Base-by-base conservation (phyloP, 2,888 invertebrate genomes). In the Trissolcus brochymenae region DNA sequence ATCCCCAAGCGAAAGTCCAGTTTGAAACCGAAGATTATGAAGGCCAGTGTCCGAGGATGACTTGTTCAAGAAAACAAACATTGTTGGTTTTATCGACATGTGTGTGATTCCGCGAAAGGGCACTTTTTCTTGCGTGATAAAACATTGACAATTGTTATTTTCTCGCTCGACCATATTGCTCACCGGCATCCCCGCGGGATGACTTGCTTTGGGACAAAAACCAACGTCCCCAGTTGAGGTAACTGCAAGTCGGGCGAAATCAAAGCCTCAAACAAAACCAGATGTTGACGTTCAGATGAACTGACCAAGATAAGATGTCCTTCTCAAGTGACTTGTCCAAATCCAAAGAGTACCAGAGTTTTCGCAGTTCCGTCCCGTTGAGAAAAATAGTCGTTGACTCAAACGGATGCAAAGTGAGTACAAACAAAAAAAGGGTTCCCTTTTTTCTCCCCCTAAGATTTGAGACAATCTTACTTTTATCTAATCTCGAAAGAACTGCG, bases 361-460 rank as follows among this genome's bases (percentile, higher is more conserved):
- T 95, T 87, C 91, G 95, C 80, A 94, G 94, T 85, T 94, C 93
- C 82, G 92, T 95, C 72, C 94, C 95, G 2, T 89, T 95, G 50
- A 91, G 93, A 82, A 94, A 94, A 91, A 93, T 95, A 75, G 92
- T 94, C 59, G 95, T 96, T 35, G 96, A 96, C 89, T 92, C 93
- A 51, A 94, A 95, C 86, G 92, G 93, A 65, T 91, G 93, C 59
- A 95, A 95, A 92, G 95, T 95, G 90, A 90, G 87, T 1, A 0
- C 11, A 35, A 25, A 25, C 83, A 71, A 75, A 59, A 59, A 76
- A 49, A 14, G 43, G 1, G 1, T 19, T 59, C 21, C 17, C 41
- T 43, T 41, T 46, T 54, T 60, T 9, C 41, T 19, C 41, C 25
- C 25, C 25, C 4, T 2, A 25, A 25, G 25, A 25, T 25, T 25